Conservation (phyloP, 2,113 vertebrate species). For the Odocoileus virginianus region DNA sequence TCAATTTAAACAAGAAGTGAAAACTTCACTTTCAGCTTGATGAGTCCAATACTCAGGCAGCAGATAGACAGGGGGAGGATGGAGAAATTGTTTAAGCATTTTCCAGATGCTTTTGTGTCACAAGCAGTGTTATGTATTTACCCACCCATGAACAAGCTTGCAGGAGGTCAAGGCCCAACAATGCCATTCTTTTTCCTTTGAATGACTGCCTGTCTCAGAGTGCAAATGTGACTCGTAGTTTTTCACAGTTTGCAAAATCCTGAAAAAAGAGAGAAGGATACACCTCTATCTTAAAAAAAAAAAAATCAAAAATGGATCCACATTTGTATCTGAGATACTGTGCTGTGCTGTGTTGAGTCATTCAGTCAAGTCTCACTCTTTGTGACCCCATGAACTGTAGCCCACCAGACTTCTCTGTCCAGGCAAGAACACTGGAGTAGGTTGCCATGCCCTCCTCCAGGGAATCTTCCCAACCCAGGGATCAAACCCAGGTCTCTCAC, state of each 20-base stretch:
- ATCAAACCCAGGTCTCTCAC: not conserved
- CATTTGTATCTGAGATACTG: not conserved
- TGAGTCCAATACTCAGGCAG: slow-evolving; percentile 59
- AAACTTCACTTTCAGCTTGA: slow-evolving; percentile 38
- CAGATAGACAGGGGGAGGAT: slow-evolving; percentile 63
- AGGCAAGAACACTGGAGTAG: not conserved
- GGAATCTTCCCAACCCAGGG: not conserved
- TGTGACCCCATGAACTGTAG: not conserved
- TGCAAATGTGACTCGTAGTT: not conserved
- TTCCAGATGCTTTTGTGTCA: slow-evolving; percentile 75
- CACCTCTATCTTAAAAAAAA: not conserved
- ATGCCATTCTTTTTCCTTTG: not conserved
- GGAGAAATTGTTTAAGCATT: slow-evolving; percentile 77
- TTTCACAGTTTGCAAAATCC: not conserved
- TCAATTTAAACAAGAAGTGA: slow-evolving; percentile 34
- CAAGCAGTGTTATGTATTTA: slow-evolving; percentile 52
- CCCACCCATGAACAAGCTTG: slow-evolving; percentile 63
- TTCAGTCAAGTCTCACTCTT: not conserved
- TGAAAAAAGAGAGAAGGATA: not conserved
- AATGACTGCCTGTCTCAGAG: slow-evolving; percentile 26
- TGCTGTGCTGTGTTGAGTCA: not conserved
- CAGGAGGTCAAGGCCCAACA: slow-evolving; percentile 58
- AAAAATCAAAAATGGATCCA: not conserved
- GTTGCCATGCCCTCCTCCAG: not conserved
- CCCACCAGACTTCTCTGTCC: not conserved